Evolutionary conservation across 2,888 invertebrate species (phyloP).

Genomic region (Ptychoptera contaminata): DNA sequence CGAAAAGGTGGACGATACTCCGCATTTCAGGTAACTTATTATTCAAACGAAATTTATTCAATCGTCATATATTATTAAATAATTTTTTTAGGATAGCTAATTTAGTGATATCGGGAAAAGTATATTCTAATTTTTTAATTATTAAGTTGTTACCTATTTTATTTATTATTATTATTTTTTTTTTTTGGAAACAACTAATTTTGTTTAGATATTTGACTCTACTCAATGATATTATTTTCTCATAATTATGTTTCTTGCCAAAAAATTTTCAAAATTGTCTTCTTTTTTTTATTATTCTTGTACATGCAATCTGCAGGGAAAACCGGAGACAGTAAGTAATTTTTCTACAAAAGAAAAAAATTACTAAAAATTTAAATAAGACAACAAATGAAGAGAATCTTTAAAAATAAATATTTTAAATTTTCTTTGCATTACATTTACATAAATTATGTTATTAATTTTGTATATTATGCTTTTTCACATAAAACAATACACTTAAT

Average conservation of each 20-base stretch:
- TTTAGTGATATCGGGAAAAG: too few relatives aligned
- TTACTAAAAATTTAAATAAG: too few relatives aligned
- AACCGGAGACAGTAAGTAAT: constrained; percentile 35
- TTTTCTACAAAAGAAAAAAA: neutral
- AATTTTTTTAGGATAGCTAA: too few relatives aligned
- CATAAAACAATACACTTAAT: too few relatives aligned
- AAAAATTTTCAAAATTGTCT: neutral
- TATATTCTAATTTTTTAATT: too few relatives aligned
- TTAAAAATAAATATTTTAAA: neutral
- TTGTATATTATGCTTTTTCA: too few relatives aligned
- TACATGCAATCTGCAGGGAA: constrained; percentile 27
- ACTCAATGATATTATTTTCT: constrained; percentile 8
- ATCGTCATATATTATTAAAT: too few relatives aligned
- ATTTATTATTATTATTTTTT: neutral
- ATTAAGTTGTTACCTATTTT: neutral
- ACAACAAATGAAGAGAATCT: neutral
- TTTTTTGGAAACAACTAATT: neutral
- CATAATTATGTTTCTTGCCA: constrained; percentile 3
- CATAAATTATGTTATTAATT: too few relatives aligned
- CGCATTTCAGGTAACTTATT: constrained; percentile 76
- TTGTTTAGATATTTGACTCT: neutral
- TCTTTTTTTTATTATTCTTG: constrained; percentile 8
- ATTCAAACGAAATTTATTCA: too few relatives aligned
- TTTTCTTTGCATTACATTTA: neutral
- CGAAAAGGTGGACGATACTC: constrained; percentile 85